Evolutionary conservation across 2,113 vertebrate genomes (phyloP), one percentile per base, ranked within the genome.

Genomic region (Lycaon pictus): DNA sequence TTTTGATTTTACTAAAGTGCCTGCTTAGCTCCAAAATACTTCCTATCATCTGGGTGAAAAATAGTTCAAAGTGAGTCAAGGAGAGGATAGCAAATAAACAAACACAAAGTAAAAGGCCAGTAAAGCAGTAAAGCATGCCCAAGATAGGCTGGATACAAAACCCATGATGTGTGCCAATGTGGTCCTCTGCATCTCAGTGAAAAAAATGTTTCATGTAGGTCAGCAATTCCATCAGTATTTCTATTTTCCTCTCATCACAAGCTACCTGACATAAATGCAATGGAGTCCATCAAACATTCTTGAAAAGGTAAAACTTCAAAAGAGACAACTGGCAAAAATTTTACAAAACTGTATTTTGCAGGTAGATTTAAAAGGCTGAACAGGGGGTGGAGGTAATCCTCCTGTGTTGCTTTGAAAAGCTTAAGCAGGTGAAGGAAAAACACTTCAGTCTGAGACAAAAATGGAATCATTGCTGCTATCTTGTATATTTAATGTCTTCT

Each of bases 1-100:
- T 82, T 95, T 79, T 35, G n/a, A 35, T 60, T 92, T 76, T 35
- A 43, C 72, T 60, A 53, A 90, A 90, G 86, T 79, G 25, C 12
- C 25, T 90, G 84, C 74, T 90, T 92, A 37, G 43, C 16, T 87
- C 51, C 65, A 76, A 77, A 92, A 87, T 83, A 32, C 32, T 71
- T 92, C 53, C 32, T 56, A 81, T 85, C 29, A 56, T 94, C 53
- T 69, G 56, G 13, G 55, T 80, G 60, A 92, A 83, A 94, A 62
- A 85, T 67, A 77, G 55, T 67, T 92, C 27, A 74, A 17, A 88
- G 29, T 48, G 19, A 65, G 35, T 65, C 84, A 79, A 62, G 72
- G 62, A 84, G 19, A 67, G 25, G 51, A 67, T 4, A 96, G 37
- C 58, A 83, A 94, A 93, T 87, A 94, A 96, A 92, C 60, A 96